Conservation (phyloP, 2,113 vertebrate genomes). For the Echinops telfairi region DNA sequence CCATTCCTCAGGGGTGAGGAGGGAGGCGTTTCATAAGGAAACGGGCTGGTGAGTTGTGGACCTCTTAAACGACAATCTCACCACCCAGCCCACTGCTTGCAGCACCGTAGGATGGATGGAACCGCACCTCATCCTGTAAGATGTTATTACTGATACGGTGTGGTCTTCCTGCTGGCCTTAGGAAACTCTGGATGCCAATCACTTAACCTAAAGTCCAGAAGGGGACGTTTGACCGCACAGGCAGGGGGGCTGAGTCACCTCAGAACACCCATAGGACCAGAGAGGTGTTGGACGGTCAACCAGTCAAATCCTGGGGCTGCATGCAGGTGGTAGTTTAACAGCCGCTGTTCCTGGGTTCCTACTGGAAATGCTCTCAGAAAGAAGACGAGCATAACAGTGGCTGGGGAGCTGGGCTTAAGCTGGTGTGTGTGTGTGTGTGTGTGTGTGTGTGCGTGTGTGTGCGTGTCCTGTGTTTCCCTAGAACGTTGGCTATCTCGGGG, state of each 20-base stretch:
- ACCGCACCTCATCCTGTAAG: slow-evolving; percentile 68
- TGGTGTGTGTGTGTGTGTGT: neutral
- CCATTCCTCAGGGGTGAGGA: neutral
- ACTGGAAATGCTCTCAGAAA: slow-evolving; percentile 69
- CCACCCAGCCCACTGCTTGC: neutral
- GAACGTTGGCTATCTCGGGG: slow-evolving; percentile 54
- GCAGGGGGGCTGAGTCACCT: slow-evolving; percentile 79
- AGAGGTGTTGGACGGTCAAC: slow-evolving; percentile 78
- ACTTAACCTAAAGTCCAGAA: slow-evolving; percentile 56
- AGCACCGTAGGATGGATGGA: slow-evolving; percentile 17
- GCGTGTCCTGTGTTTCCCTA: slow-evolving; percentile 32
- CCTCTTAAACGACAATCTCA: slow-evolving; percentile 52
- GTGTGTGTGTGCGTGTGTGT: too few relatives aligned
- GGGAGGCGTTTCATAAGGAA: neutral
- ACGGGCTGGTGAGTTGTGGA: neutral
- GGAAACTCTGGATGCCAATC: slow-evolving; percentile 81
- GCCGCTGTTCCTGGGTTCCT: slow-evolving; percentile 65
- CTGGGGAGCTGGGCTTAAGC: neutral
- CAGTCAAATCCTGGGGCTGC: slow-evolving; percentile 73
- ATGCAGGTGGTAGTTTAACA: slow-evolving; percentile 72
- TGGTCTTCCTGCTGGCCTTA: slow-evolving; percentile 71
- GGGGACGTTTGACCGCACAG: slow-evolving; percentile 81
- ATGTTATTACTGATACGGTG: slow-evolving; percentile 35
- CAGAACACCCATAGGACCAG: slow-evolving; percentile 73
- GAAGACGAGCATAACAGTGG: neutral